These are phyloP conservation scores for Eleginops maclovinus DNA, from an alignment of 2,113 vertebrate species.

Conservation along the genomic window DNA sequence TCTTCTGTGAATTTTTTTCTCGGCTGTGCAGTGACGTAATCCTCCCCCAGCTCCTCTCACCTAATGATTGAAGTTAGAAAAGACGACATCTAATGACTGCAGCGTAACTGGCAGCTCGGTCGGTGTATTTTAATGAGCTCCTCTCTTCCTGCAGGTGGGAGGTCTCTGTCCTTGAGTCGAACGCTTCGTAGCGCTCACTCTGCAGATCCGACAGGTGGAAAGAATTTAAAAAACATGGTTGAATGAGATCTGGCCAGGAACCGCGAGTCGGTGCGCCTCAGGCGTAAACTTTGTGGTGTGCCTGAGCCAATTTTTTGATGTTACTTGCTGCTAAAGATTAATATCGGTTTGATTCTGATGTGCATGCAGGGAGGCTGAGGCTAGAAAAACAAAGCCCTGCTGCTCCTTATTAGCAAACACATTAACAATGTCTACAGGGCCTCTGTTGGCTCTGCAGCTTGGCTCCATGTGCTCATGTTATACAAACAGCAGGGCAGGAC, in stretches of 20 bases:
- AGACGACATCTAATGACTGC: neutral
- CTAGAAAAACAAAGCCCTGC: conserved; percentile 31
- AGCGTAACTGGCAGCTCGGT: conserved; percentile 2
- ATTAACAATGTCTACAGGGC: conserved; percentile 6
- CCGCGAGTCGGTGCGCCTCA: conserved; percentile 7
- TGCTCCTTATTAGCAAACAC: conserved; percentile 42
- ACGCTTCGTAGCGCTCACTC: conserved; percentile 18
- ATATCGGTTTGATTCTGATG: conserved; percentile 36
- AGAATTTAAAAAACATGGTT: conserved; percentile 45
- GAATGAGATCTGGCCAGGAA: conserved; percentile 23
- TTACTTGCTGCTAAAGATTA: conserved; percentile 42
- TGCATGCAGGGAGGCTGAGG: conserved; percentile 12
- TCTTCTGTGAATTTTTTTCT: neutral
- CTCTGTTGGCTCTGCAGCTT: neutral
- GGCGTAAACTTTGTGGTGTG: neutral
- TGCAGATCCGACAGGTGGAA: conserved; percentile 50
- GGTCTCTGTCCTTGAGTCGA: conserved; percentile 48
- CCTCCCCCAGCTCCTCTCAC: neutral
- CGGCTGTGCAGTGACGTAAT: neutral
- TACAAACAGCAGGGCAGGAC: too few species aligned
- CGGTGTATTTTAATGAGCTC: conserved; percentile 9
- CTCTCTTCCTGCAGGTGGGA: conserved; percentile 38
- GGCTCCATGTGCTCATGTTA: neutral
- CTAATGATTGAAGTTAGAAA: neutral
- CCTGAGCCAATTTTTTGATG: conserved; percentile 4